Conservation (phyloP, 2,888 invertebrate genomes). For the Mythimna loreyi region DNA sequence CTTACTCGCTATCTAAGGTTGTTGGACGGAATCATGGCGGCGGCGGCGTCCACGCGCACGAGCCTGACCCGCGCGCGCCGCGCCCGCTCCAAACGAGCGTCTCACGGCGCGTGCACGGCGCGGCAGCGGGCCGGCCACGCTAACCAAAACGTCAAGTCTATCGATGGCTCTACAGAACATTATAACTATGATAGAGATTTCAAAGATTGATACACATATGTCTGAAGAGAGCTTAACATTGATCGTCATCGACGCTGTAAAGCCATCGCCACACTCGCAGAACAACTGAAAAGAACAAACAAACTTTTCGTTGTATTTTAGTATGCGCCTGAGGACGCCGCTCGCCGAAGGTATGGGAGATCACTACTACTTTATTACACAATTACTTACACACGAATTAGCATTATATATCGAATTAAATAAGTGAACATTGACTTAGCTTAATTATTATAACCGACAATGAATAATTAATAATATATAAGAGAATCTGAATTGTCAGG, state of each 20-base stretch:
- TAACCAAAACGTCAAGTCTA: conserved; percentile 71
- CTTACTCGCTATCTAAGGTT: conserved; percentile 91
- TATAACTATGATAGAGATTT: conserved; percentile 58
- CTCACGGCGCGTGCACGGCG: conserved; percentile 54
- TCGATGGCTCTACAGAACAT: conserved; percentile 68
- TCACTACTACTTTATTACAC: conserved; percentile 89
- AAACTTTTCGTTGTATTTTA: conserved; percentile 88
- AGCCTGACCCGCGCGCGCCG: conserved; percentile 46
- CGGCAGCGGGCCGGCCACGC: conserved; percentile 65
- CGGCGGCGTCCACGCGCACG: conserved; percentile 78
- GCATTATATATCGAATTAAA: conserved; percentile 88
- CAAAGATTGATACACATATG: conserved; percentile 59
- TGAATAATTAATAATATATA: conserved; percentile 78
- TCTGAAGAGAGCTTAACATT: conserved; percentile 74
- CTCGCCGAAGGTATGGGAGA: conserved; percentile 89
- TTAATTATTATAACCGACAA: conserved; percentile 88
- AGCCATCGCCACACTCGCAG: conserved; percentile 70
- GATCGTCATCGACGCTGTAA: conserved; percentile 59
- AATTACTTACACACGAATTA: conserved; percentile 89
- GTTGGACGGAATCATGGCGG: conserved; percentile 91
- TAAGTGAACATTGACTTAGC: conserved; percentile 91
- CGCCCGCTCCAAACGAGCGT: background rate
- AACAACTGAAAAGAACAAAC: conserved; percentile 80
- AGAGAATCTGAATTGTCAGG: conserved; percentile 74
- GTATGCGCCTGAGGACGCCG: conserved; percentile 79